Conservation (phyloP, 2,797 vertebrate species). For the Chelmon rostratus region DNA sequence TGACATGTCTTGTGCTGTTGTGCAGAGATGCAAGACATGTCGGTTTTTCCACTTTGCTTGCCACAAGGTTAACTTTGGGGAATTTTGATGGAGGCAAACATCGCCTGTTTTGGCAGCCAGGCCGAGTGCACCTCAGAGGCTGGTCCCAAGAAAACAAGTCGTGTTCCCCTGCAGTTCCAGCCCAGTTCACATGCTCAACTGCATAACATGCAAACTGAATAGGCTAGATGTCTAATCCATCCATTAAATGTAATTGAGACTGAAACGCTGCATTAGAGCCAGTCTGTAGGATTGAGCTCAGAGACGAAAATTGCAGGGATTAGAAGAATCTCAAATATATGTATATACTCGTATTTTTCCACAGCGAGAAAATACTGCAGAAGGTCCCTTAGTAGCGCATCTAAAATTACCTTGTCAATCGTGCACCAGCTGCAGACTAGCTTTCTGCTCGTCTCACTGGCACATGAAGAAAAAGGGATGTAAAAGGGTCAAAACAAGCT, state of each 20-base stretch:
- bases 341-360: slow-evolving; percentile 58
- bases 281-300: slow-evolving; percentile 70
- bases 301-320: slow-evolving; percentile 76
- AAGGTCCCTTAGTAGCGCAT: slow-evolving; percentile 61
- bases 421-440: slow-evolving; percentile 56
- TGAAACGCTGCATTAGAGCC: slow-evolving; percentile 75
- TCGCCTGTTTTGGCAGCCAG: slow-evolving; percentile 64
- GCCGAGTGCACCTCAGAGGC: slow-evolving; percentile 50
- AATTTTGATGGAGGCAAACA: slow-evolving; percentile 71
- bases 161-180: slow-evolving; percentile 53
- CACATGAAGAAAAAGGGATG: slow-evolving; percentile 60
- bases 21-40: slow-evolving; percentile 68
- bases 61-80: slow-evolving; percentile 68
- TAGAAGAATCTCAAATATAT: slow-evolving; percentile 73
- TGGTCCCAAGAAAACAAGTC: slow-evolving; percentile 57
- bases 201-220: slow-evolving; percentile 67
- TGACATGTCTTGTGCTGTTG: slow-evolving; percentile 70
- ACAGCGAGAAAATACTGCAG: slow-evolving; percentile 53
- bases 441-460: slow-evolving; percentile 58
- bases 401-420: slow-evolving; percentile 82
- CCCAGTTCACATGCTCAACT: slow-evolving; percentile 66
- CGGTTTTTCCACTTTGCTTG: slow-evolving; percentile 65
- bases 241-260: slow-evolving; percentile 78
- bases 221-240: slow-evolving; percentile 75
- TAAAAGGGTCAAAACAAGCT: slow-evolving; percentile 76